phyloP scores from a whole-genome alignment of 2,797 vertebrate genomes.

The Melanotaenia maccullochi region DNA sequence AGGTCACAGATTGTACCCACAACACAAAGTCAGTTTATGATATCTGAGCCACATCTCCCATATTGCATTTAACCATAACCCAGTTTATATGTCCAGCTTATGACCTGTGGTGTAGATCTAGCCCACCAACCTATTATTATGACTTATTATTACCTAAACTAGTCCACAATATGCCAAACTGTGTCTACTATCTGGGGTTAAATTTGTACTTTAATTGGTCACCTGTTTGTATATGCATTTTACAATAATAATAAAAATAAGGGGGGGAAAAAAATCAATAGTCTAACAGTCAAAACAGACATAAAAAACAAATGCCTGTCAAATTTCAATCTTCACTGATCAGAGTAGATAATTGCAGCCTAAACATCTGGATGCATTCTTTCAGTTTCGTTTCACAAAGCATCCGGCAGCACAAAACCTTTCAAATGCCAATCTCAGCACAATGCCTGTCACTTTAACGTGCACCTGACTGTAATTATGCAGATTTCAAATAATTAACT shows the following conservation, averaged over 20 bases:
- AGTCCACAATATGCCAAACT: not conserved
- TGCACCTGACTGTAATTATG: conserved; percentile 68
- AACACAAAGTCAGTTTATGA: too few species aligned
- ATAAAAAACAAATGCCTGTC: conserved; percentile 10
- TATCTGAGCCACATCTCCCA: too few species aligned
- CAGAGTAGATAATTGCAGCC: not conserved
- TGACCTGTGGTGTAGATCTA: too few species aligned
- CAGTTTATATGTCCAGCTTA: too few species aligned
- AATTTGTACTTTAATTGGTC: not conserved
- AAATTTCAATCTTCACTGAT: conserved; percentile 15
- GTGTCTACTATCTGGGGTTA: not conserved
- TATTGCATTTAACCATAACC: too few species aligned
- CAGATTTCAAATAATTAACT: conserved; percentile 58
- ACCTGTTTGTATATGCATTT: not conserved
- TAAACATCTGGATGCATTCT: conserved; percentile 20
- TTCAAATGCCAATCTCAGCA: conserved; percentile 49
- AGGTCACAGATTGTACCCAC: too few species aligned
- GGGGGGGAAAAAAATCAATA: not conserved
- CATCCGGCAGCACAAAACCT: conserved; percentile 30
- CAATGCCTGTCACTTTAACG: conserved; percentile 39
- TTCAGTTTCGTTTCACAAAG: conserved; percentile 37
- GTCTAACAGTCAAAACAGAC: conserved; percentile 28
- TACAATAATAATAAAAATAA: not conserved
- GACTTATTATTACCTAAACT: not conserved
- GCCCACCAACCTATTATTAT: not conserved